A percentile compares a stretch with the other conserved stretches of the same genome.
These are phyloP conservation scores for Karalla daura DNA, from an alignment of 2,797 vertebrate species.

Conservation along the genomic window DNA sequence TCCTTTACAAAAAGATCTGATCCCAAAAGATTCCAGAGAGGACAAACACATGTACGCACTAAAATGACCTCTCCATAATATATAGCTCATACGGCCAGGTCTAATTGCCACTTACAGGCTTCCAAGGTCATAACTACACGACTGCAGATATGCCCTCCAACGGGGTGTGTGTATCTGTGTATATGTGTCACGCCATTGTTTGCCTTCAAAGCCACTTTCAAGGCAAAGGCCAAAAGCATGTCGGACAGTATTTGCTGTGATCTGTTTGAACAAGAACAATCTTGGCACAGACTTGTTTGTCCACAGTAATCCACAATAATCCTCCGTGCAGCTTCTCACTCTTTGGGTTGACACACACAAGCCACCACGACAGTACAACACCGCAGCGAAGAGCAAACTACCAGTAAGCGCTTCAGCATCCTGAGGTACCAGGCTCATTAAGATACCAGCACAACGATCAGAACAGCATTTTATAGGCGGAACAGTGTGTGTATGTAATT, in stretches of 20 bases:
- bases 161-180: constrained; percentile 25
- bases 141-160: constrained; percentile 31
- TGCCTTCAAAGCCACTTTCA: constrained; percentile 62
- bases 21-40: neutral
- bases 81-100: neutral
- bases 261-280: constrained; percentile 83
- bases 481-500: too few relatives aligned
- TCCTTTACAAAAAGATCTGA: neutral
- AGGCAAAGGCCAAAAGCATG: constrained; percentile 24
- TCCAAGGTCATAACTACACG: constrained; percentile 15
- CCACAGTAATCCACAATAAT: constrained; percentile 73
- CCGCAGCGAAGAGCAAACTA: neutral
- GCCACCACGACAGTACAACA: neutral
- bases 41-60: constrained; percentile 5
- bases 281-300: constrained; percentile 79
- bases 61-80: constrained; percentile 8
- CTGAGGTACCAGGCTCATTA: neutral
- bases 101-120: neutral
- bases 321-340: constrained; percentile 30
- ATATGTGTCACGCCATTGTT: constrained; percentile 54
- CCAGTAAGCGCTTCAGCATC: constrained; percentile 5
- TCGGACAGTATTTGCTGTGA: constrained; percentile 66
- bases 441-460: neutral
- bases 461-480: too few relatives aligned
- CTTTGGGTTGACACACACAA: neutral